Percentiles rank a stretch among this genome's conserved stretches.
These are phyloP conservation scores for Amphipoea oculea DNA, from an alignment of 2,888 invertebrate genomes.

Conservation along the genomic window DNA sequence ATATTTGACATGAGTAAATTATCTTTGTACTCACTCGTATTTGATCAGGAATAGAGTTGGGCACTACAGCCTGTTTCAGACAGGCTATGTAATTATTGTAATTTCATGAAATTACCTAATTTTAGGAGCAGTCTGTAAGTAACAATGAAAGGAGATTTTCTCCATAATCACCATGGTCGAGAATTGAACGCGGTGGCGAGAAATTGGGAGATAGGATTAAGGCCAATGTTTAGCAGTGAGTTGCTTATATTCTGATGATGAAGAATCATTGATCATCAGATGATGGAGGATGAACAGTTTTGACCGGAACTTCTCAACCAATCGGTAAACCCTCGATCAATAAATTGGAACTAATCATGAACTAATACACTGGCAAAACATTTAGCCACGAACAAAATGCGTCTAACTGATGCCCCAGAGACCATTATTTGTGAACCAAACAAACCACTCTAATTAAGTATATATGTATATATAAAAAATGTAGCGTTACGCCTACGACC, in stretches of 20 bases:
- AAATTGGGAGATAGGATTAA: not conserved
- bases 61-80: not conserved
- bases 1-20: conserved; percentile 19
- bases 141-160: not conserved
- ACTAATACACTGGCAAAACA: conserved; percentile 25
- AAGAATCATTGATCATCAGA: not conserved
- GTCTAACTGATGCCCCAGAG: conserved; percentile 30
- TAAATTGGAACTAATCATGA: conserved; percentile 20
- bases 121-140: not conserved
- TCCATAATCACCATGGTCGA: not conserved
- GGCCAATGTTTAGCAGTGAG: not conserved
- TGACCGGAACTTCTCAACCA: not conserved
- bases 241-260: not conserved
- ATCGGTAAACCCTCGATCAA: conserved; percentile 9
- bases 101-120: not conserved
- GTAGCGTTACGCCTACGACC: not conserved
- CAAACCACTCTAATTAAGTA: conserved; percentile 35
- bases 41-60: not conserved
- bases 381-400: conserved; percentile 22
- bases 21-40: not conserved
- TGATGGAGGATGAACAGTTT: not conserved
- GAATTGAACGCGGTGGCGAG: not conserved
- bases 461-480: not conserved
- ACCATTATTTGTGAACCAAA: conserved; percentile 25
- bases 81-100: not conserved